Conservation (phyloP, 1,140 invertebrate genomes). For the Brachionus manjavacas region DNA sequence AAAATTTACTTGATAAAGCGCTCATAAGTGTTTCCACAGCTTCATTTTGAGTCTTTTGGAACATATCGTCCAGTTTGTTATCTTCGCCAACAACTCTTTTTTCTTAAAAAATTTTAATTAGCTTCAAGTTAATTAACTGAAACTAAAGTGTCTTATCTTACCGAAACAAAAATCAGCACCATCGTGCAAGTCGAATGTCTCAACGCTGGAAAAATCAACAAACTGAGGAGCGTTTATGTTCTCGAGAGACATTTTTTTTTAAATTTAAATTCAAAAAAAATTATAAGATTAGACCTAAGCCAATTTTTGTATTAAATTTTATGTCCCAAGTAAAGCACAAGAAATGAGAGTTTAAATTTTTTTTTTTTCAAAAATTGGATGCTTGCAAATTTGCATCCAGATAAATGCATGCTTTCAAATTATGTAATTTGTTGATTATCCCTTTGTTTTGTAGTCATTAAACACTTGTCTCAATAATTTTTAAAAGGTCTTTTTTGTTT, state of each 20-base stretch:
- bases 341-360: background rate
- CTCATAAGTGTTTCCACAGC: background rate
- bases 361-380: background rate
- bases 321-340: background rate
- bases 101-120: background rate
- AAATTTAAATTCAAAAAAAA: background rate
- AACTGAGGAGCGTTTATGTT: conserved; percentile 47
- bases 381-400: background rate
- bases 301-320: background rate
- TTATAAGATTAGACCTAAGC: background rate
- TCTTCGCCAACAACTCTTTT: conserved; percentile 29
- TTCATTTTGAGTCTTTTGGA: background rate
- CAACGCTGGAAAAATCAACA: conserved; percentile 15
- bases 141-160: background rate
- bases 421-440: background rate
- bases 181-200: conserved; percentile 25
- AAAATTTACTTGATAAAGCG: background rate
- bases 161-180: conserved; percentile 36
- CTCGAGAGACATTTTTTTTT: conserved; percentile 41
- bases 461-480: background rate
- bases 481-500: background rate
- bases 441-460: background rate
- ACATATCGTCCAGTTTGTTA: background rate
- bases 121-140: background rate
- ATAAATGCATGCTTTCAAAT: background rate